Evolutionary conservation across 2,888 invertebrate genomes (phyloP).

Genomic region (Pomacea canaliculata): DNA sequence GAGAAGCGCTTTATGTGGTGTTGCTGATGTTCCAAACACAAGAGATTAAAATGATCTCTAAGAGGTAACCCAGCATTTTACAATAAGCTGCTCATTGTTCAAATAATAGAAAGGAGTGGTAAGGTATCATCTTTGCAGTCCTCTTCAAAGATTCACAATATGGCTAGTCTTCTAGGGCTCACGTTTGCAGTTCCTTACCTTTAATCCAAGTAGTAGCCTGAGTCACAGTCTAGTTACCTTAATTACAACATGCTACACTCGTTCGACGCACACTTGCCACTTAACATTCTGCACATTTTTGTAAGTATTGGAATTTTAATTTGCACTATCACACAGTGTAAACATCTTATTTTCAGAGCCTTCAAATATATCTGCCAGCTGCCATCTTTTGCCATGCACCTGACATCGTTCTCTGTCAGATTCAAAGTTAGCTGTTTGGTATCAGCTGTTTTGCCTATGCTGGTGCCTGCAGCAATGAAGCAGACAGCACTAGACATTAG

Average conservation of each 20-base stretch:
- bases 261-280: no score
- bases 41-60: constrained; percentile 59
- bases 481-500: constrained; percentile 39
- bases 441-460: constrained; percentile 43
- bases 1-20: constrained; percentile 78
- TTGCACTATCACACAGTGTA: no score
- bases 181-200: no score
- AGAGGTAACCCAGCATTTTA: constrained; percentile 49
- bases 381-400: constrained; percentile 44
- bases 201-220: no score
- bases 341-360: constrained; percentile 39
- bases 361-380: constrained; percentile 55
- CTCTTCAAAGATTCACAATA: no score
- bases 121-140: no score
- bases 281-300: no score
- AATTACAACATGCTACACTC: no score
- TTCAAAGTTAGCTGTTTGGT: constrained; percentile 50
- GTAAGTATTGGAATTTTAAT: no score
- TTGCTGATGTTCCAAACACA: constrained; percentile 81
- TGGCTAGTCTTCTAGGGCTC: no score
- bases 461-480: constrained; percentile 58
- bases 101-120: no score
- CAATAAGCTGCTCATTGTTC: background rate
- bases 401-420: constrained; percentile 45
- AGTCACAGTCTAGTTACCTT: no score